Conservation (phyloP, 2,797 vertebrate species). For the Malurus leucopterus region DNA sequence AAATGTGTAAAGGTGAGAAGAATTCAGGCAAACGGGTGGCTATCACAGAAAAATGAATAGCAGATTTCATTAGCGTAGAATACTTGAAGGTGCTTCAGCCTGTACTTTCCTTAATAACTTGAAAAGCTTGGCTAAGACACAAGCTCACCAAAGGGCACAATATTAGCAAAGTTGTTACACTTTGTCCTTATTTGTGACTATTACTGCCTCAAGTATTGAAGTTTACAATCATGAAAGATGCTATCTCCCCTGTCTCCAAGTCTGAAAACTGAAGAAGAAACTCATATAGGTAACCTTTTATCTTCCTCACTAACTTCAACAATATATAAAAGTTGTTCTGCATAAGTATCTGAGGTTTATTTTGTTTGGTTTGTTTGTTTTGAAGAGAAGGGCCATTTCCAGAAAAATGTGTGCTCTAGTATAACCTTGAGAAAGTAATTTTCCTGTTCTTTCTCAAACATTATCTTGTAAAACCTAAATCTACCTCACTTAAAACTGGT, state of each 20-base stretch:
- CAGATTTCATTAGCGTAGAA: not conserved
- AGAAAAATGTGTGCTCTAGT: accelerated
- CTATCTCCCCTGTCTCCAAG: not conserved
- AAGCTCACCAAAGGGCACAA: not conserved
- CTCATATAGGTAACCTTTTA: not conserved
- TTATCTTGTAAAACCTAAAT: not conserved
- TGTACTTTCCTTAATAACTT: not conserved
- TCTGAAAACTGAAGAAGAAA: not conserved
- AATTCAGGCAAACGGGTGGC: not conserved
- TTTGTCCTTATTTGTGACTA: not conserved
- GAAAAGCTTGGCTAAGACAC: not conserved
- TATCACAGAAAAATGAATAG: not conserved
- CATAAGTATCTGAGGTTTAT: not conserved
- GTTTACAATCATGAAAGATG: not conserved
- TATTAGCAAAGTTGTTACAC: not conserved
- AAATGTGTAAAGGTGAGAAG: not conserved
- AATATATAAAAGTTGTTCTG: not conserved
- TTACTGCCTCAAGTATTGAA: not conserved
- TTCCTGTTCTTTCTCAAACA: not conserved
- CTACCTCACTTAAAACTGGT: not conserved
- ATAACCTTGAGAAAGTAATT: not conserved
- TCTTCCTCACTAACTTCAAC: not conserved
- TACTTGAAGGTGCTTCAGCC: not conserved
- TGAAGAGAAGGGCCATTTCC: not conserved
- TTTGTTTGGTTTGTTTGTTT: not conserved